Conservation (phyloP, 2,113 vertebrate genomes). For the Ameiurus melas region DNA sequence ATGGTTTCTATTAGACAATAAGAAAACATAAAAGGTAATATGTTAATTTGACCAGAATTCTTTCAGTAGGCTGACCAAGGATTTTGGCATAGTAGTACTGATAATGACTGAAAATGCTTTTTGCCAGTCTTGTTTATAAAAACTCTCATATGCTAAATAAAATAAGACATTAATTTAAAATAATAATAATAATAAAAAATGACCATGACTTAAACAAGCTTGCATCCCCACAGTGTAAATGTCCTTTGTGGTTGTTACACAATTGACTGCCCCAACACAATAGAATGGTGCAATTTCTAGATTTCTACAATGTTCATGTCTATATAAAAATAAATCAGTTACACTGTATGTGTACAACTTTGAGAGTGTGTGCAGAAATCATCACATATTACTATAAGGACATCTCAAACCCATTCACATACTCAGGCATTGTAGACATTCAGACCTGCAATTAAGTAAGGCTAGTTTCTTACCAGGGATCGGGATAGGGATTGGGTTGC, state of each 20-base stretch:
- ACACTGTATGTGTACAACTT: slow-evolving; percentile 60
- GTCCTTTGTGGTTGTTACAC: slow-evolving; percentile 46
- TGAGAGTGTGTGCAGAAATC: slow-evolving; percentile 48
- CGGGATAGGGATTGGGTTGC: slow-evolving; percentile 66
- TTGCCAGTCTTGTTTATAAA: neutral
- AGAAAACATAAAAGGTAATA: slow-evolving; percentile 14
- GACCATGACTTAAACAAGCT: slow-evolving; percentile 22
- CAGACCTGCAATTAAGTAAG: slow-evolving; percentile 72
- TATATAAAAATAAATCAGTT: slow-evolving; percentile 76
- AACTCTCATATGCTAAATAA: slow-evolving; percentile 9
- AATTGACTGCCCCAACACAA: slow-evolving; percentile 56
- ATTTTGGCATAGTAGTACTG: neutral
- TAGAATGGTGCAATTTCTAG: slow-evolving; percentile 55
- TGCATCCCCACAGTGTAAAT: slow-evolving; percentile 55
- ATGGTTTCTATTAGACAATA: neutral
- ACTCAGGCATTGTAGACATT: slow-evolving; percentile 43
- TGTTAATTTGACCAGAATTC: slow-evolving; percentile 22
- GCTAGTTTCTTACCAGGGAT: slow-evolving; percentile 66
- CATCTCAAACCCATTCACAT: slow-evolving; percentile 35
- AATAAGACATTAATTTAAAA: slow-evolving; percentile 1
- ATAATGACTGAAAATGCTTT: neutral
- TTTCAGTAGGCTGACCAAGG: neutral
- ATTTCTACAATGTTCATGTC: slow-evolving; percentile 64
- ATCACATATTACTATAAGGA: slow-evolving; percentile 42
- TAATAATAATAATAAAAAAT: neutral